Percentiles rank a stretch among this genome's conserved stretches.
These are phyloP conservation scores for Lamprologus callipterus DNA, from an alignment of 2,113 vertebrate species.

Conservation along the genomic window DNA sequence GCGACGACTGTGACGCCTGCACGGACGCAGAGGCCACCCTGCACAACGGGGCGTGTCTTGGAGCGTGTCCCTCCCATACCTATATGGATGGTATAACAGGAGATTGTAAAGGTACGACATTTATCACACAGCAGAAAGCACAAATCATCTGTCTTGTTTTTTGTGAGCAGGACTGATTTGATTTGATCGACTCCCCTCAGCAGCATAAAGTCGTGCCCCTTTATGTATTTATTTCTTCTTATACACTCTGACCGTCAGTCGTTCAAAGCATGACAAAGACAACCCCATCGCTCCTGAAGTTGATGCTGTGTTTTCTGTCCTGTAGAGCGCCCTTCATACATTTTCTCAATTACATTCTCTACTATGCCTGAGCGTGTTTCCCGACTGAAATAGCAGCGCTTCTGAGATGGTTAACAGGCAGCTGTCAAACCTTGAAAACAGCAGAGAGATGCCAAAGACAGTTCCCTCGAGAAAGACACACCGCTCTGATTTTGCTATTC, in stretches of 20 bases:
- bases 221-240: not conserved
- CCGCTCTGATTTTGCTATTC: slow-evolving; percentile 9
- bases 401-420: slow-evolving; percentile 42
- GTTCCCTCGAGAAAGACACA: slow-evolving; percentile 37
- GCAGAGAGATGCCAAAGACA: slow-evolving; percentile 16
- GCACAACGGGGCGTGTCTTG: slow-evolving; percentile 69
- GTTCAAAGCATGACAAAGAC: not conserved
- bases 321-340: not conserved
- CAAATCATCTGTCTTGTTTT: not conserved
- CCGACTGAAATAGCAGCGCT: slow-evolving; percentile 40
- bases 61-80: slow-evolving; percentile 70
- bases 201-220: not conserved
- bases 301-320: slow-evolving; percentile 5
- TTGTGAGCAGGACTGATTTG: not conserved
- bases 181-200: not conserved
- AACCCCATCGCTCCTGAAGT: not conserved
- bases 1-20: slow-evolving; percentile 75
- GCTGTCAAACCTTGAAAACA: slow-evolving; percentile 54
- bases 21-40: slow-evolving; percentile 11
- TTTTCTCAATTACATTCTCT: slow-evolving; percentile 19
- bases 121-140: not conserved
- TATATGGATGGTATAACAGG: slow-evolving; percentile 66
- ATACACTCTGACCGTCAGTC: not conserved
- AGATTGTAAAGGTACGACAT: slow-evolving; percentile 75
- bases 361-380: slow-evolving; percentile 17